Evolutionary conservation across 1,140 invertebrate genomes (phyloP), one percentile per base, ranked within the genome.

Genomic region (Dendroctonus ponderosae): DNA sequence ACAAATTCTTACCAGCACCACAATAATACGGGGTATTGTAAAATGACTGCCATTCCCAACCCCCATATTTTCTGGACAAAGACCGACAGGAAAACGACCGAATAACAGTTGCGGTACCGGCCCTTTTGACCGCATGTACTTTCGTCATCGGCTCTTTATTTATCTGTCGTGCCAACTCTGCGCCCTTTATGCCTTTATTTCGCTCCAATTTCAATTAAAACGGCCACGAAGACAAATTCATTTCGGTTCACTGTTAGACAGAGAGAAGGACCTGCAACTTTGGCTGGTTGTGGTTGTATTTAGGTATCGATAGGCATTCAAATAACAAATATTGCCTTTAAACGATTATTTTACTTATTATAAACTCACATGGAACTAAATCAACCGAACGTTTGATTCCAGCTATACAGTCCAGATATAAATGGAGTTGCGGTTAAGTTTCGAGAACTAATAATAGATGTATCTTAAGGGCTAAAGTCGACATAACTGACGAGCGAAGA

Each of bases 181-280:
- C 26, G 50, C 50, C 50, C 50, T 52, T 52, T 52, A 52, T 26
- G 26, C 50, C 50, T 52, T 52, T 52, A 26, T 52, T 52, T 52
- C 26, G 50, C 37, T 12, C 50, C 50, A 14, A 52, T 52, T 52
- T 52, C 50, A 52, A 52, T 52, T 52, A 52, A 12, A 52, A 52
- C 6, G 12, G 50, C 26, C 50, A 52, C 26, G 50, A 52, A 52
- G 26, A 52, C 50, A 52, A 52, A 52, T 52, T 52, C 12, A 52
- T 52, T 52, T 52, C 37, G 50, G 43, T 26, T 3, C 46, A 14
- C 46, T n/a, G 46, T 5, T 5, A 5, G 11, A 4, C 4, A 48
- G 46, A 6, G 14, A 48, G 46, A 48, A n/a, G n/a, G 46, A 14
- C 11, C 46, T 11, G 46, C 6, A 52, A 26, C 50, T 11, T 46